Base-by-base conservation (phyloP, 2,888 invertebrate genomes). In the Drosophila neutralis region DNA sequence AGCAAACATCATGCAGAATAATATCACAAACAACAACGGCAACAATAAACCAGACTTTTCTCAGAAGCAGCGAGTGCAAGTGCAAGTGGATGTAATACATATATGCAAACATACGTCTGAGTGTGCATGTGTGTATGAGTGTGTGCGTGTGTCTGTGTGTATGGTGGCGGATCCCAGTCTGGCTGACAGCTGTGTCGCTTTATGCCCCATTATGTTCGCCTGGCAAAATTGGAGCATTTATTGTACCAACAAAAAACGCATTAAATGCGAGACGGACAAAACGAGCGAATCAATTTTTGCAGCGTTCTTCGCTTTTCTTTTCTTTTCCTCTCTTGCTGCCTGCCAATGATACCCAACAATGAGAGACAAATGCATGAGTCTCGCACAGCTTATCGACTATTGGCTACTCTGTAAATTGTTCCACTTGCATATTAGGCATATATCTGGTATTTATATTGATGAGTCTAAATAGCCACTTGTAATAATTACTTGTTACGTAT, bases 191-290 rank as follows among this genome's bases (percentile, higher is more conserved):
- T 63, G 57, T 59, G 69, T 67, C 66, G 70, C 71, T 78, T 59
- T 76, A 79, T 65, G 63, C 31, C 57, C 81, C 76, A 79, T 87
- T 89, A 91, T 93, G 93, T 76, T 87, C 91, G 92, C 93, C 93
- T 93, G 92, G 92, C 93, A 86, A 91, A 93, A 92, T 86, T 93
- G 92, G 93, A 93, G 93, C 93, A 93, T 91, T 92, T 92, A 90
- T 92, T 92, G 91, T 92, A 92, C 91, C 90, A 91, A 91, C 91
- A 92, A 91, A 90, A 89, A 89, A 87, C 82, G 83, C 82, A 84
- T 78, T 72, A 79, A 57, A 53, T 61, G 53, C 59, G 72, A 76
- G 67, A 80, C 69, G 66, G 66, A 63, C 68, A 77, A 24, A 45
- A 76, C 63, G 49, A 60, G 33, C 57, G 56, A 42, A 53, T 57